phyloP scores from a whole-genome alignment of 2,888 invertebrate species.

The Alentia gelatinosa region DNA sequence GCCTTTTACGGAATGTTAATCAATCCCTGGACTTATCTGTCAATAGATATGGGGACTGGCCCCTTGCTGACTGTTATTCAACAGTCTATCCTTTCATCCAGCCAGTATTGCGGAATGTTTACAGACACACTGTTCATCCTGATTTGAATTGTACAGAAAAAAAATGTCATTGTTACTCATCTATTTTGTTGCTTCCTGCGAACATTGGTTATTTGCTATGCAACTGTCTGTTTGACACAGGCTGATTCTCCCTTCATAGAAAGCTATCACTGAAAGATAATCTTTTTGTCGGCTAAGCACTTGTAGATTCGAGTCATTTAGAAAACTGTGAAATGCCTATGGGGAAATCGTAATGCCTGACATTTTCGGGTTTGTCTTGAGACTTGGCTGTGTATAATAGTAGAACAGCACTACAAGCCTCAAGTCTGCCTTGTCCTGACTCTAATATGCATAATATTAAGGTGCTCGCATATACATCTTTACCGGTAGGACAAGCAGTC shows the following conservation, averaged over 20 bases:
- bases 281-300: background rate
- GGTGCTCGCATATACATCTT: background rate
- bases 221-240: background rate
- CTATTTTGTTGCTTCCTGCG: background rate
- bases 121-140: background rate
- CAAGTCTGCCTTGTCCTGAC: constrained; percentile 3
- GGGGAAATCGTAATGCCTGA: background rate
- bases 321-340: background rate
- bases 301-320: background rate
- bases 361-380: background rate
- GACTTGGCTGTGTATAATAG: background rate
- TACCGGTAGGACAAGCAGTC: background rate
- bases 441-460: background rate
- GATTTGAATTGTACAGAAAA: background rate
- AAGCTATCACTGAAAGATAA: background rate
- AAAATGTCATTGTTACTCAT: background rate
- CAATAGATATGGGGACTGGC: background rate
- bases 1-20: background rate
- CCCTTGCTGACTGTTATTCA: background rate
- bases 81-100: background rate
- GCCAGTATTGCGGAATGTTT: background rate
- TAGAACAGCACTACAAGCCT: background rate
- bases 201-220: background rate
- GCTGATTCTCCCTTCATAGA: background rate
- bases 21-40: background rate